Evolutionary conservation across 2,797 vertebrate genomes (phyloP), one percentile per base, ranked within the genome.

Genomic region (Phoebastria nigripes): DNA sequence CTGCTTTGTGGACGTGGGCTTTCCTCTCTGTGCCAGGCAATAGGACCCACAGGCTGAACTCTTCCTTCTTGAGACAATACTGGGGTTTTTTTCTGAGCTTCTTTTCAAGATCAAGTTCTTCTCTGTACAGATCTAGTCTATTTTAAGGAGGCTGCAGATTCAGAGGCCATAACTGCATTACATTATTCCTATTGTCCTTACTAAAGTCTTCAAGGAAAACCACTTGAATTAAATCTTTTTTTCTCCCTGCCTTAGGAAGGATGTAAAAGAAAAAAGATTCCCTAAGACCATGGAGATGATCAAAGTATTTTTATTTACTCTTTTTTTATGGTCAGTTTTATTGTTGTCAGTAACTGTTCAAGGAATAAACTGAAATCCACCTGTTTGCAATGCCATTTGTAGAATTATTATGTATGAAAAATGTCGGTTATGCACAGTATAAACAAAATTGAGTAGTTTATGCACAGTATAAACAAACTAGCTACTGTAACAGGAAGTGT

Each of bases 401-500:
- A 83, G 67, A 72, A 89, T 59, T 78, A 8, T 8, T 73, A 44
- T 62, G 12, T 31, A 78, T 33, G 19, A 71, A 86, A 69, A 81
- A 39, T 31, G 11, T 41, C 82, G 39, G 12, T 82, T 71, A 56
- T 74, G 41, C 24, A 37, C 24, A 33, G 47, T 59, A 29, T 80
- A 94, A 96, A 73, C 71, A 87, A 95, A 76, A 66, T 2, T 0
- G 29, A 37, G 37, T 37, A 37, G 37, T 37, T 82, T 71, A 56
- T 74, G 41, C 24, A 37, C 24, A 33, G 47, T 59, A 29, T 80
- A 94, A 96, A 73, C 71, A 87, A 95, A 76, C 7, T 33, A 71
- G 79, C 87, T 86, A 42, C 82, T 56, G 82, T 73, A 93, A 96
- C 73, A 93, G 96, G 95, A 97, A 96, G 52, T 42, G 47, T 90